phyloP scores from a whole-genome alignment of 2,888 invertebrate genomes.

The Pristionchus fissidentatus region DNA sequence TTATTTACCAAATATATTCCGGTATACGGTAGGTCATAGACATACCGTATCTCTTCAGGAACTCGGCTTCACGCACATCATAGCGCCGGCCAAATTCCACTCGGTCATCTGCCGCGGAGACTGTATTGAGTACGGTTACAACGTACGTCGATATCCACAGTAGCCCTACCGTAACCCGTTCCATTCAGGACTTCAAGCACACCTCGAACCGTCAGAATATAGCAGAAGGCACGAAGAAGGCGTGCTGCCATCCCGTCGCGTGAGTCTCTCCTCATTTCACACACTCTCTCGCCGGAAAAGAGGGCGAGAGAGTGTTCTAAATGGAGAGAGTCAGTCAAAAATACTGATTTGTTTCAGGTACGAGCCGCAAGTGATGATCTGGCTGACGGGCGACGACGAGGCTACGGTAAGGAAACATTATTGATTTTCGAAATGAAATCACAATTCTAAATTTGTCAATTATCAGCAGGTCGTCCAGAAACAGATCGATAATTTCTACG shows the following conservation, averaged over 20 bases:
- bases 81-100: not conserved
- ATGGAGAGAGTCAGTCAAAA: no score
- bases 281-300: no score
- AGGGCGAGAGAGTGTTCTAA: no score
- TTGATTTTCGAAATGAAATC: not conserved
- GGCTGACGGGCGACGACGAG: not conserved
- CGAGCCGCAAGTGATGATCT: not conserved
- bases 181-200: not conserved
- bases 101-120: not conserved
- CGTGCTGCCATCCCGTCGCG: not conserved
- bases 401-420: not conserved
- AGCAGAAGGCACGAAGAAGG: not conserved
- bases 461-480: not conserved
- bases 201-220: not conserved
- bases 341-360: not conserved
- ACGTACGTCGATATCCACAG: no score
- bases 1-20: no score
- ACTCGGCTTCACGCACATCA: not conserved
- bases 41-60: no score
- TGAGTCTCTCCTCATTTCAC: not conserved
- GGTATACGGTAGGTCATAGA: no score
- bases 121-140: no score
- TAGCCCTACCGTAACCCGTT: no score
- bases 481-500: not conserved
- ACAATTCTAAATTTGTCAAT: not conserved